These are phyloP conservation scores for Macropus fuliginosus DNA, from an alignment of 2,797 vertebrate genomes.

Conservation along the genomic window DNA sequence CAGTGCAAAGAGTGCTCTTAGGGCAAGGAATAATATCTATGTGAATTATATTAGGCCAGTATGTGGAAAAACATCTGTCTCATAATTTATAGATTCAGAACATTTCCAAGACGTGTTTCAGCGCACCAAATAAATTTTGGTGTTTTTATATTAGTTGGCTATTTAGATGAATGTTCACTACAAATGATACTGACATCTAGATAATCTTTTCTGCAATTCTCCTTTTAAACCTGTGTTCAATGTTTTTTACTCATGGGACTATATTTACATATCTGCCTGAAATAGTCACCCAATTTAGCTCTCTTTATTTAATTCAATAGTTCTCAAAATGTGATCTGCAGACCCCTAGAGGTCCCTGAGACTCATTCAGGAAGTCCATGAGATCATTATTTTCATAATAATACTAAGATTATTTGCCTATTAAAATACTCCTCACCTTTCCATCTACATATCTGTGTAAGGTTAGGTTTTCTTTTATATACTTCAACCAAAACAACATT, in stretches of 20 bases:
- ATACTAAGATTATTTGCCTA: neutral
- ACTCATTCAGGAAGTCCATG: neutral
- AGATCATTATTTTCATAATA: neutral
- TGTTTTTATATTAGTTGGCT: constrained; percentile 23
- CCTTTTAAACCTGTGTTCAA: neutral
- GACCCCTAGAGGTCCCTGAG: neutral
- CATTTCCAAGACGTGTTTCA: constrained; percentile 38
- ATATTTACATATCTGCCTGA: neutral
- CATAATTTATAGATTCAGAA: constrained; percentile 50
- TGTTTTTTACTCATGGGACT: neutral
- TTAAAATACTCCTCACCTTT: neutral
- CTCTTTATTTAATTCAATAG: neutral
- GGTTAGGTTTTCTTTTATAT: neutral
- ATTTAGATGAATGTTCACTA: constrained; percentile 41
- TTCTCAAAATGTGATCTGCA: neutral
- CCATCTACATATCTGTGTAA: neutral
- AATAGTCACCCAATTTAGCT: neutral
- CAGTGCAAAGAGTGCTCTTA: constrained; percentile 5
- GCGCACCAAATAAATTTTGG: constrained; percentile 17
- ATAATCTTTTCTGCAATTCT: neutral
- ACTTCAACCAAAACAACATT: neutral
- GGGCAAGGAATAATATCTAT: constrained; percentile 22
- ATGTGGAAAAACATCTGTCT: constrained; percentile 32
- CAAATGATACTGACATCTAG: constrained; percentile 60
- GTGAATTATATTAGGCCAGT: constrained; percentile 59